phyloP scores from a whole-genome alignment of 2,113 vertebrate genomes.

The Chaetodon trifascialis region DNA sequence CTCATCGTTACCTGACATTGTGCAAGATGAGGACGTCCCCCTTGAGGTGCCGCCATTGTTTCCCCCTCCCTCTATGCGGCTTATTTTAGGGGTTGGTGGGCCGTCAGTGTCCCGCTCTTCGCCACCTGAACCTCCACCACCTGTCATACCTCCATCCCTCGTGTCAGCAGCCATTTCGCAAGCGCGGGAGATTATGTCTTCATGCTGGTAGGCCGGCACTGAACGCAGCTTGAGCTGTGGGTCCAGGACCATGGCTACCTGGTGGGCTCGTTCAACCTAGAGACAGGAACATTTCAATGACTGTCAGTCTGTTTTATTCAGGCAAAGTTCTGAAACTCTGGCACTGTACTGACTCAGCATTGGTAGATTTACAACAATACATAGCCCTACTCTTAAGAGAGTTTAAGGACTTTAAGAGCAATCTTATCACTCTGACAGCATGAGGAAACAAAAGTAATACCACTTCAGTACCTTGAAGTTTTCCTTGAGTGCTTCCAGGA shows the following conservation, averaged over 20 bases:
- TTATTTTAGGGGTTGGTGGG: constrained; percentile 87
- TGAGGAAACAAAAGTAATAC: not conserved
- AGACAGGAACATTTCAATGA: constrained; percentile 19
- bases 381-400: not conserved
- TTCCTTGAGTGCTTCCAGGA: constrained; percentile 97
- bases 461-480: constrained; percentile 89
- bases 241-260: constrained; percentile 98
- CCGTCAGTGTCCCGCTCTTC: constrained; percentile 91
- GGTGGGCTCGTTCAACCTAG: constrained; percentile 93
- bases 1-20: constrained; percentile 63
- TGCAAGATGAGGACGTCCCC: constrained; percentile 41
- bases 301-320: not conserved
- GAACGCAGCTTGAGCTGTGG: constrained; percentile 96
- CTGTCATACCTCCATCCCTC: constrained; percentile 86
- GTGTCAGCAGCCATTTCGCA: constrained; percentile 92
- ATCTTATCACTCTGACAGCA: not conserved
- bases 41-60: constrained; percentile 61
- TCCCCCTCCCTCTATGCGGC: constrained; percentile 84
- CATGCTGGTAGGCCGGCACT: constrained; percentile 95
- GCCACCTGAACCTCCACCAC: constrained; percentile 85
- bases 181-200: constrained; percentile 95
- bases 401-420: not conserved
- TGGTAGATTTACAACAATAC: not conserved
- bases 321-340: not conserved
- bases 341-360: not conserved